A percentile compares a stretch with the other conserved stretches of the same genome.
Evolutionary conservation across 1,140 invertebrate species (phyloP).

Genomic region (Portunus trituberculatus): DNA sequence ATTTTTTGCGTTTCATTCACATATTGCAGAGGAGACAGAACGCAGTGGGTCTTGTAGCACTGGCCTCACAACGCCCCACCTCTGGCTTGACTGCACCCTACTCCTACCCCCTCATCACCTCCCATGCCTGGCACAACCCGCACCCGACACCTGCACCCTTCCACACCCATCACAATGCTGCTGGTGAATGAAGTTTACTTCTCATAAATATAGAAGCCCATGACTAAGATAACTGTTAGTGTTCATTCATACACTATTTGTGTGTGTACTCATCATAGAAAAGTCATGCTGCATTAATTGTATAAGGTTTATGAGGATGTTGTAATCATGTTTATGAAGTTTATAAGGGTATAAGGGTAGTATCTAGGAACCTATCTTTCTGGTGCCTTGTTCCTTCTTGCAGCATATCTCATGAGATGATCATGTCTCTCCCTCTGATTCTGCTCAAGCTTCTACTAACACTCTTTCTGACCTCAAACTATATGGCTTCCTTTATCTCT

Average conservation of each 20-base stretch:
- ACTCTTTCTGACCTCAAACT: neutral
- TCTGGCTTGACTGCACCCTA: neutral
- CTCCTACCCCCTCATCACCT: neutral
- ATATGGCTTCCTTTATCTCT: neutral
- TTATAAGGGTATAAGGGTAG: neutral
- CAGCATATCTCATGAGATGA: too few species aligned
- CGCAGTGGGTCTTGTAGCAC: neutral
- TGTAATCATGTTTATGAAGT: too few species aligned
- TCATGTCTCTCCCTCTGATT: neutral
- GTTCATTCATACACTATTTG: neutral
- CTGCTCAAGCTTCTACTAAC: neutral
- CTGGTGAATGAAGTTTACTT: neutral
- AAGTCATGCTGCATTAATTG: too few species aligned
- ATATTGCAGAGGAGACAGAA: neutral
- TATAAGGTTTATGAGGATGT: too few species aligned
- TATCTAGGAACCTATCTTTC: too few species aligned
- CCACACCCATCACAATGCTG: neutral
- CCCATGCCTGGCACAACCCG: neutral
- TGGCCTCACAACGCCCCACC: neutral
- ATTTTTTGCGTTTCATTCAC: neutral
- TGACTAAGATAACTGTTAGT: too few species aligned
- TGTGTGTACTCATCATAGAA: too few species aligned
- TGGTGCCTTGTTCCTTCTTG: too few species aligned
- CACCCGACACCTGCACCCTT: neutral
- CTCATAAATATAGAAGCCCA: too few species aligned